A percentile compares a stretch with the other conserved stretches of the same genome.
These are phyloP conservation scores for Mya arenaria DNA, from an alignment of 1,140 invertebrate genomes.

Conservation along the genomic window DNA sequence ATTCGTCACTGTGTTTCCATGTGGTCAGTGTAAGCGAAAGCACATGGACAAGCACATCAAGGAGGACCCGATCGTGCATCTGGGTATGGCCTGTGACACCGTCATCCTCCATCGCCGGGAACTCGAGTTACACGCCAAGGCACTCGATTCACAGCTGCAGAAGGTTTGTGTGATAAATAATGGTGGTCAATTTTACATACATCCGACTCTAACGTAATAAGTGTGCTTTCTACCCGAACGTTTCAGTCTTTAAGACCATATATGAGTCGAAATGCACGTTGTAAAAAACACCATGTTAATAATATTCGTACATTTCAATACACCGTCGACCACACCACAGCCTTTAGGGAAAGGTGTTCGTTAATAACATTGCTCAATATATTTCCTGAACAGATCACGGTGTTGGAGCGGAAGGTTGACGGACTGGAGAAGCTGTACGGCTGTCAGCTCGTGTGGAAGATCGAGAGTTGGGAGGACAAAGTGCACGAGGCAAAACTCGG, in stretches of 20 bases:
- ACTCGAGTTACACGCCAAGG: constrained; percentile 59
- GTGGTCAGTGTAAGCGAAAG: constrained; percentile 67
- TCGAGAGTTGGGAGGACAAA: constrained; percentile 88
- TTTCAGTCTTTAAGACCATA: no score
- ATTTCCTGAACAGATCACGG: constrained; percentile 28
- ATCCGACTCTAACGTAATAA: no score
- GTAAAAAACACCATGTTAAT: no score
- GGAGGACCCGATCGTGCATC: constrained; percentile 90
- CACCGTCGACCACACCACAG: no score
- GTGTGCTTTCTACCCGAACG: no score
- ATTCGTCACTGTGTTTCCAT: no score
- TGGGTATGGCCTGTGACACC: constrained; percentile 89
- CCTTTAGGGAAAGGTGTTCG: no score
- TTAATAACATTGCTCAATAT: no score
- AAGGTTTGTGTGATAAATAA: constrained; percentile 6
- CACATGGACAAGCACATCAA: constrained; percentile 92
- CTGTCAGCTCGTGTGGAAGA: constrained; percentile 93
- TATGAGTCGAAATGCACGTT: no score
- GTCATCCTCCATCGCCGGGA: constrained; percentile 65
- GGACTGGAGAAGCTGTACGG: constrained; percentile 82
- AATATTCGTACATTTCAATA: no score
- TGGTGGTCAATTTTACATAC: no score
- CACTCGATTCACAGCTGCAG: constrained; percentile 37
- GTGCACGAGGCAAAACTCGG: constrained; percentile 72
- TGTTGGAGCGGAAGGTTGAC: constrained; percentile 58